Percentiles rank a stretch among this genome's conserved stretches.
Evolutionary conservation across 1,140 invertebrate species (phyloP).

Genomic region (Gryllus bimaculatus): DNA sequence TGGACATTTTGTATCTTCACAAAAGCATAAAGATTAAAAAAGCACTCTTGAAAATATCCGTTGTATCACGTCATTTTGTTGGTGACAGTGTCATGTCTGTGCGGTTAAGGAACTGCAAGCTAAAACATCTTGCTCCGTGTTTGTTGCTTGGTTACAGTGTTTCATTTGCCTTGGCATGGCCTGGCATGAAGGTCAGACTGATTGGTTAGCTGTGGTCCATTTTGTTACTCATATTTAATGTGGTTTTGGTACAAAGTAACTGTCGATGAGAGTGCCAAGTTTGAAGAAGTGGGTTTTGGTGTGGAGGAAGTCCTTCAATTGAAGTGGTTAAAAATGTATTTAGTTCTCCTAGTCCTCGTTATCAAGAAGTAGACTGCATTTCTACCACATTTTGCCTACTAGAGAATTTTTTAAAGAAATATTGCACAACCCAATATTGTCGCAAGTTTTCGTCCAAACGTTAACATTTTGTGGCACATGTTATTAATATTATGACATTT

Average conservation of each 20-base stretch:
- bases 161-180: background rate
- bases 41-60: no score
- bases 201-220: constrained; percentile 3
- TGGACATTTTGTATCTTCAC: no score
- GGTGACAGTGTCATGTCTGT: no score
- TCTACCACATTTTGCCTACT: constrained; percentile 12
- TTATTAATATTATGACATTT: constrained; percentile 17
- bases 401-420: constrained; percentile 1
- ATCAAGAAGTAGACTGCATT: background rate
- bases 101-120: no score
- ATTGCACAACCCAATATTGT: constrained; percentile 14
- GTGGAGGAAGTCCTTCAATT: background rate
- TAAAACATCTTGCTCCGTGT: no score
- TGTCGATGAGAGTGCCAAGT: background rate
- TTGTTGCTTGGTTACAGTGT: background rate
- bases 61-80: no score
- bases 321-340: constrained; percentile 10
- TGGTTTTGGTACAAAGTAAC: constrained; percentile 1
- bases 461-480: constrained; percentile 10
- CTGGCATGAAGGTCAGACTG: background rate
- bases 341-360: constrained; percentile 11
- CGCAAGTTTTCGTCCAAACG: constrained; percentile 6
- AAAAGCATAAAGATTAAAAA: no score
- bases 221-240: background rate
- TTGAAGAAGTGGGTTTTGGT: background rate